Evolutionary conservation across 2,113 vertebrate species (phyloP).

Genomic region (Dunckerocampus dactyliophorus): DNA sequence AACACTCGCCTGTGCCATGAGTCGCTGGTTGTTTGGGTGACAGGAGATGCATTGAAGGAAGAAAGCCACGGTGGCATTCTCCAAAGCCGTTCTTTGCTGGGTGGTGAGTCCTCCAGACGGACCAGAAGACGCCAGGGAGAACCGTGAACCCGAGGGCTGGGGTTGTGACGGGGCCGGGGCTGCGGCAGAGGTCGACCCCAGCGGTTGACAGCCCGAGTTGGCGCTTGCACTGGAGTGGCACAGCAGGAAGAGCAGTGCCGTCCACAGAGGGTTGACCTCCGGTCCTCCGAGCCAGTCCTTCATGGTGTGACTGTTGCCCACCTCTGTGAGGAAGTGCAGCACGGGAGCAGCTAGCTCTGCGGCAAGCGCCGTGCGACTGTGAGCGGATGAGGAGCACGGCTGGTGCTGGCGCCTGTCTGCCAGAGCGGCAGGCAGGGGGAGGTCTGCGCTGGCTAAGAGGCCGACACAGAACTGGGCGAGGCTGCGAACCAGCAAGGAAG

Average conservation of each 20-base stretch:
- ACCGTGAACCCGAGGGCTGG: constrained; percentile 66
- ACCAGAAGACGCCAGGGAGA: constrained; percentile 76
- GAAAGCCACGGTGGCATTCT: constrained; percentile 96
- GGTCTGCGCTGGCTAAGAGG: constrained; percentile 84
- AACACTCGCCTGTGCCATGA: constrained; percentile 95
- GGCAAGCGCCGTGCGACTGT: constrained; percentile 77
- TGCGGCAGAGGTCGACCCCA: constrained; percentile 18
- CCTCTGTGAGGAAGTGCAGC: constrained; percentile 93
- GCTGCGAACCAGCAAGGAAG: constrained; percentile 90
- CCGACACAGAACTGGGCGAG: constrained; percentile 87
- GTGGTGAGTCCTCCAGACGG: constrained; percentile 83
- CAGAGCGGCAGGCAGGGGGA: constrained; percentile 76
- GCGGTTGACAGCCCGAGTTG: constrained; percentile 29
- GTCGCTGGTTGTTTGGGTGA: constrained; percentile 95
- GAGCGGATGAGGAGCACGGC: constrained; percentile 62
- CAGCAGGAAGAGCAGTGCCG: constrained; percentile 91
- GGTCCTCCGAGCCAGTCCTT: constrained; percentile 97
- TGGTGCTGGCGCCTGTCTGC: constrained; percentile 65
- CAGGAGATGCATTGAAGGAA: constrained; percentile 98
- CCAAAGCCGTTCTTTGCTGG: constrained; percentile 92
- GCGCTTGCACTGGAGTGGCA: constrained; percentile 91
- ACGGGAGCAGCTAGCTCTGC: constrained; percentile 93
- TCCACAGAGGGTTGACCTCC: constrained; percentile 96
- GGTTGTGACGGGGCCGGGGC: constrained; percentile 52
- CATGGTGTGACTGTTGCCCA: constrained; percentile 96